phyloP scores from a whole-genome alignment of 2,797 vertebrate genomes.

The Schizopygopsis malacanthus region DNA sequence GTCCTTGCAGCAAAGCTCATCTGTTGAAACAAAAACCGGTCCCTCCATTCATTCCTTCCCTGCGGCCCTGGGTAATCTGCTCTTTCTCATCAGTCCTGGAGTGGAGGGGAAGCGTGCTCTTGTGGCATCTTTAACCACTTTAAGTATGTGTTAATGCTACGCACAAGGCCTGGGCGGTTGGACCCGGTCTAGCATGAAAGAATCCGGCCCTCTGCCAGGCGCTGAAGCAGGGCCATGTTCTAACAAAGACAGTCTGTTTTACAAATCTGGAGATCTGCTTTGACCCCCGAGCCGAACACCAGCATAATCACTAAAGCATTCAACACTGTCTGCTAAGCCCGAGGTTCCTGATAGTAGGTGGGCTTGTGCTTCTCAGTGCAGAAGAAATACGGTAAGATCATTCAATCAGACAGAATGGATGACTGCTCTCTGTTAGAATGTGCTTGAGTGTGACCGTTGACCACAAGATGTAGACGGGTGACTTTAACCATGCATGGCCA shows the following conservation, averaged over 20 bases:
- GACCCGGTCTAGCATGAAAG: slow-evolving; percentile 53
- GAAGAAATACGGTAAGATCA: slow-evolving; percentile 44
- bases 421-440: slow-evolving; percentile 43
- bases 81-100: slow-evolving; percentile 62
- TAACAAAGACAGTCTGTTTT: slow-evolving; percentile 61
- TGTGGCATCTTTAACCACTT: slow-evolving; percentile 59
- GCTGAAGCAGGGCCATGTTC: slow-evolving; percentile 46
- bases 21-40: slow-evolving; percentile 64
- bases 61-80: slow-evolving; percentile 56
- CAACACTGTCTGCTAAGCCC: slow-evolving; percentile 54
- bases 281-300: slow-evolving; percentile 41
- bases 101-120: slow-evolving; percentile 53
- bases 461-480: slow-evolving; percentile 24
- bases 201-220: slow-evolving; percentile 59
- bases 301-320: slow-evolving; percentile 53
- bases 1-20: slow-evolving; percentile 59
- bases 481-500: slow-evolving; percentile 18
- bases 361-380: slow-evolving; percentile 37
- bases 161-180: slow-evolving; percentile 44
- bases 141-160: slow-evolving; percentile 63
- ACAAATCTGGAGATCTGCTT: slow-evolving; percentile 55
- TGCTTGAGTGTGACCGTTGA: slow-evolving; percentile 38
- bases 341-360: slow-evolving; percentile 49
- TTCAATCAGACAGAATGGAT: slow-evolving; percentile 32
- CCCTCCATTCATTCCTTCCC: slow-evolving; percentile 52